Evolutionary conservation across 2,113 vertebrate species (phyloP).

Genomic region (Athene cunicularia): DNA sequence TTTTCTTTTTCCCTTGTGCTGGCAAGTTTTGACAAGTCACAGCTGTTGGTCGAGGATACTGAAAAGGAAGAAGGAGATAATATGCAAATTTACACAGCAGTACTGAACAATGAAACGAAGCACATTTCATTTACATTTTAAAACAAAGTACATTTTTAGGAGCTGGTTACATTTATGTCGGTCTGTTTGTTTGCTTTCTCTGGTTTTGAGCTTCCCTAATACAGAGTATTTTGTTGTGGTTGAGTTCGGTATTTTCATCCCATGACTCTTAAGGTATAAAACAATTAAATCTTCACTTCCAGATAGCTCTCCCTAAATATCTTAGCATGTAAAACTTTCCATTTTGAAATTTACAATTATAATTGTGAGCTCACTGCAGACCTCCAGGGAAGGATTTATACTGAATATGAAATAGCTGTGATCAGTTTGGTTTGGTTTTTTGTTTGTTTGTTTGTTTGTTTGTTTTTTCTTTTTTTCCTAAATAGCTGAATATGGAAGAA

Average conservation of each 20-base stretch:
- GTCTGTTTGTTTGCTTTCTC: background rate
- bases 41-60: constrained; percentile 65
- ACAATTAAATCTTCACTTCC: constrained; percentile 30
- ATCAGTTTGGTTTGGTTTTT: too few species aligned
- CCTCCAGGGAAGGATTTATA: constrained; percentile 17
- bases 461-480: too few species aligned
- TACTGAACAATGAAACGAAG: constrained; percentile 18
- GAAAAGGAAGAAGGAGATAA: constrained; percentile 60
- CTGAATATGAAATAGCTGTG: constrained; percentile 27
- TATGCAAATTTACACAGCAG: constrained; percentile 55
- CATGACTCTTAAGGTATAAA: background rate
- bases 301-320: background rate
- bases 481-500: background rate
- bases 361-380: constrained; percentile 17
- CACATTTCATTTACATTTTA: constrained; percentile 60
- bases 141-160: background rate
- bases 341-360: constrained; percentile 54
- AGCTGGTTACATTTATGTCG: background rate
- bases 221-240: background rate
- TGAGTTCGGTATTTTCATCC: background rate
- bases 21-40: constrained; percentile 71
- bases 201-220: background rate
- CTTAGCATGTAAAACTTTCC: constrained; percentile 4
- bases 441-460: too few species aligned
- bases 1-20: constrained; percentile 58